Evolutionary conservation across 2,797 vertebrate species (phyloP).

Genomic region (Labeo calbasu): DNA sequence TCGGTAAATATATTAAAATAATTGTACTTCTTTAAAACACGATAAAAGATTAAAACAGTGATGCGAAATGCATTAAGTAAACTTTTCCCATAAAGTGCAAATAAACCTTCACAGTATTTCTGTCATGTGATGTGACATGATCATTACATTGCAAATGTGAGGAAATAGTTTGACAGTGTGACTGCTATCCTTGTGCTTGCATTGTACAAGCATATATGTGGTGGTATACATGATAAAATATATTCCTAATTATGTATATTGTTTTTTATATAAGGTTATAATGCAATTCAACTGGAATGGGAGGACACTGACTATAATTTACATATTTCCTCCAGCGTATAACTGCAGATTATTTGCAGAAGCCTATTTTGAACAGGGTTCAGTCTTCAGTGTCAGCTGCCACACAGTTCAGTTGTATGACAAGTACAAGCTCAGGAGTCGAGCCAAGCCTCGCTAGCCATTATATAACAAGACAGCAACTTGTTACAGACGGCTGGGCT

Average conservation of each 20-base stretch:
- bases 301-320: not conserved
- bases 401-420: not conserved
- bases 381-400: constrained; percentile 14
- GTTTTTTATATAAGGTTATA: not conserved
- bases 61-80: too few relatives aligned
- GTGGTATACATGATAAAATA: not conserved
- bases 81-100: too few relatives aligned
- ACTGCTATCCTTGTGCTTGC: too few relatives aligned
- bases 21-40: too few relatives aligned
- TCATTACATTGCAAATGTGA: too few relatives aligned
- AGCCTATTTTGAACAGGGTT: constrained; percentile 24
- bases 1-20: too few relatives aligned
- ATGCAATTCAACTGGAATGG: not conserved
- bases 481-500: constrained; percentile 31
- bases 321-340: not conserved
- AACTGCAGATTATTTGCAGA: constrained; percentile 7
- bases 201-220: too few relatives aligned
- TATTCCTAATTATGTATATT: not conserved
- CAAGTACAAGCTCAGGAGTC: constrained; percentile 14
- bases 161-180: too few relatives aligned
- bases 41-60: too few relatives aligned
- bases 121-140: too few relatives aligned
- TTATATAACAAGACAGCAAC: constrained; percentile 72
- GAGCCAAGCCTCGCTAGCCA: constrained; percentile 62
- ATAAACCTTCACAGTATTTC: too few relatives aligned